These are phyloP conservation scores for Galleria mellonella DNA, from an alignment of 1,140 invertebrate species.

Conservation along the genomic window DNA sequence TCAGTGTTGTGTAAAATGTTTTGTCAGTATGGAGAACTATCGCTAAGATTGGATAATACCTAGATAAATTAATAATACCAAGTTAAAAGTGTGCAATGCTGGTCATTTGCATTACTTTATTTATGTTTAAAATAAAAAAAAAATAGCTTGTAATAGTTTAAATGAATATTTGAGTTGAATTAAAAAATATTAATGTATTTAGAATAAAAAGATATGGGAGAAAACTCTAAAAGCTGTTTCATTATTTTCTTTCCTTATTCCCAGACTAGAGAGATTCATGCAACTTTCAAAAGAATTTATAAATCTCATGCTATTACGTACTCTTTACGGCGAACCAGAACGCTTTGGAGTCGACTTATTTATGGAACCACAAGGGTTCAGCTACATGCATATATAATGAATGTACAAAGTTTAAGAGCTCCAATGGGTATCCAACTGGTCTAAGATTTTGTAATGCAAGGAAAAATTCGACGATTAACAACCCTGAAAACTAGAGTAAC, in stretches of 20 bases:
- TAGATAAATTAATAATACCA: constrained; percentile 66
- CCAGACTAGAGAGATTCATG: no score
- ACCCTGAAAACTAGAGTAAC: no score
- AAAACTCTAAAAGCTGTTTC: constrained; percentile 32
- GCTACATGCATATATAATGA: no score
- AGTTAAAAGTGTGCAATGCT: constrained; percentile 69
- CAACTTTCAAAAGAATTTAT: no score
- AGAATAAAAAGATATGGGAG: constrained; percentile 73
- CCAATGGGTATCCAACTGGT: no score
- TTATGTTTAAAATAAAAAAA: constrained; percentile 66
- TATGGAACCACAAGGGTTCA: no score
- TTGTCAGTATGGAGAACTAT: constrained; percentile 59
- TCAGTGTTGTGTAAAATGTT: constrained; percentile 58
- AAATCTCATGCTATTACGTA: background rate
- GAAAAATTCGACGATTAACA: no score
- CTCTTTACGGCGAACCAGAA: constrained; percentile 73
- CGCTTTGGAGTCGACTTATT: no score
- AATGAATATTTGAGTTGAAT: constrained; percentile 72
- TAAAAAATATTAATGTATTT: constrained; percentile 74
- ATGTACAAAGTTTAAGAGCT: no score
- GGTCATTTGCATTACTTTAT: constrained; percentile 71
- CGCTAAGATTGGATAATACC: constrained; percentile 61
- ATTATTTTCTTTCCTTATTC: constrained; percentile 4
- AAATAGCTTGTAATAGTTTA: constrained; percentile 73
- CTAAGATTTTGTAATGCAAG: no score